Evolutionary conservation across 1,140 invertebrate species (phyloP).

Genomic region (Rhopalosiphum padi): DNA sequence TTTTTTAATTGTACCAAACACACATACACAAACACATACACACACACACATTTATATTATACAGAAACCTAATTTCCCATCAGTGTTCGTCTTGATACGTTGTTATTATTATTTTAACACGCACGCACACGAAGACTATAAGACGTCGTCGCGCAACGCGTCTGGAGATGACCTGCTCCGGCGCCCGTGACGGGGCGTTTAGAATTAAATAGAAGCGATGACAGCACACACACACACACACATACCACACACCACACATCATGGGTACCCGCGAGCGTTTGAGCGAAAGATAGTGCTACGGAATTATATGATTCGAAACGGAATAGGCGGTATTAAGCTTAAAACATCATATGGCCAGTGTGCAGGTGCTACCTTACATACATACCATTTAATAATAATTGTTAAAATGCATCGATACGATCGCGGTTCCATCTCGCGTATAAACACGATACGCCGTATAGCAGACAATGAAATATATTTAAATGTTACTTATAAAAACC

Average conservation of each 20-base stretch:
- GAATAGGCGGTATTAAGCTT: not conserved
- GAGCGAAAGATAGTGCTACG: not conserved
- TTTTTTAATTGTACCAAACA: not conserved
- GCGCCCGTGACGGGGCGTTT: constrained; percentile 12
- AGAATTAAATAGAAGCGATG: constrained; percentile 30
- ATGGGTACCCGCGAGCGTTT: not conserved
- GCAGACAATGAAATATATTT: not conserved
- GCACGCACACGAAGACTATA: not conserved
- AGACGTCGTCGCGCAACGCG: not conserved
- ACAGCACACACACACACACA: not conserved
- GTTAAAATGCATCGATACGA: not conserved
- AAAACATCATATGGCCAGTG: not conserved
- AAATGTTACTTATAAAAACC: not conserved
- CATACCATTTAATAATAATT: not conserved
- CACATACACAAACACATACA: not conserved
- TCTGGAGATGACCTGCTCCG: not conserved
- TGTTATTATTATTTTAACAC: constrained; percentile 16
- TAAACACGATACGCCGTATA: too few relatives aligned
- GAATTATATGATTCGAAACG: not conserved
- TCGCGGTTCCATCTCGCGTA: too few relatives aligned
- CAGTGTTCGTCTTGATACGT: not conserved
- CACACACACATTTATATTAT: not conserved
- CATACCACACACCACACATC: not conserved
- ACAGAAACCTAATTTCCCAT: not conserved
- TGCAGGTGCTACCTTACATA: not conserved